Evolutionary conservation across 2,797 vertebrate species (phyloP).

Genomic region (Nasua narica): DNA sequence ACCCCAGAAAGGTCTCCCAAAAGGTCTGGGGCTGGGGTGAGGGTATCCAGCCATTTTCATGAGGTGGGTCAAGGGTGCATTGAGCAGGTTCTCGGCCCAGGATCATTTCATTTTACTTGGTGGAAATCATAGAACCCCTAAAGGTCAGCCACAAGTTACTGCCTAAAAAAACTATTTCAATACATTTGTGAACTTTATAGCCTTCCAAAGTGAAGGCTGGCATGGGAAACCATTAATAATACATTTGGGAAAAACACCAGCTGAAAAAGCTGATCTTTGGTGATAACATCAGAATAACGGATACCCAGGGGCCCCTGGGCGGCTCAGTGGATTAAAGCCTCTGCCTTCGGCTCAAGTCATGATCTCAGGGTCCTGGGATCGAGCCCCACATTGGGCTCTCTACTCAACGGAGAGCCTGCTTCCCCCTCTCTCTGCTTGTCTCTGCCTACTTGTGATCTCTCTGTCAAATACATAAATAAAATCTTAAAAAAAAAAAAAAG

Average conservation of each 20-base stretch:
- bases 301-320: not conserved
- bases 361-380: too few relatives aligned
- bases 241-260: not conserved
- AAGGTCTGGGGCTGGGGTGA: not conserved
- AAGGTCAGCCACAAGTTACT: not conserved
- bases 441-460: too few relatives aligned
- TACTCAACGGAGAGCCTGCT: too few relatives aligned
- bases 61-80: not conserved
- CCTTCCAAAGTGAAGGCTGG: not conserved
- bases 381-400: too few relatives aligned
- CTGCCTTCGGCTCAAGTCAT: too few relatives aligned
- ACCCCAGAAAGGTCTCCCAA: not conserved
- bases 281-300: not conserved
- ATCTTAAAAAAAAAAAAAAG: too few relatives aligned
- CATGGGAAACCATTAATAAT: not conserved
- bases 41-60: not conserved
- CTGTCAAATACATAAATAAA: too few relatives aligned
- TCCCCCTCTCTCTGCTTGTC: too few relatives aligned
- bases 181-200: not conserved
- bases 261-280: not conserved
- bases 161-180: not conserved
- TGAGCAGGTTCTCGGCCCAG: not conserved
- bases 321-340: too few relatives aligned
- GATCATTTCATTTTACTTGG: not conserved
- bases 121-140: not conserved